Conservation (phyloP, 1,140 invertebrate species). For the Philotrypesis tridentata region DNA sequence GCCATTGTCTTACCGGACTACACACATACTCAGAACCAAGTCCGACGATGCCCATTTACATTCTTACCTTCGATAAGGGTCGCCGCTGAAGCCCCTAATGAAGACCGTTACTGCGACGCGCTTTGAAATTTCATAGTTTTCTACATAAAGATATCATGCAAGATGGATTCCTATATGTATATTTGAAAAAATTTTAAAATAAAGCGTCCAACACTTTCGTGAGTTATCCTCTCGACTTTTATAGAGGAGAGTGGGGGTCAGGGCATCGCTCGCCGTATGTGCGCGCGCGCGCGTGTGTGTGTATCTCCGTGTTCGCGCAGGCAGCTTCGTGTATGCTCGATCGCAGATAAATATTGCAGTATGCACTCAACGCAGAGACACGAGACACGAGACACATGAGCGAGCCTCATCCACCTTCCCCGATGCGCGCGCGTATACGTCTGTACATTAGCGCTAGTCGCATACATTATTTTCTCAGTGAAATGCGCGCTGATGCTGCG, state of each 20-base stretch:
- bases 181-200: too few species aligned
- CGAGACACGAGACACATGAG: constrained; percentile 64
- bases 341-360: constrained; percentile 70
- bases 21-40: constrained; percentile 53
- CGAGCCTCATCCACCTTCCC: constrained; percentile 50
- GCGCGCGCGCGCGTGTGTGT: too few species aligned
- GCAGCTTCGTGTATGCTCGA: neutral
- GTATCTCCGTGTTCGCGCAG: neutral
- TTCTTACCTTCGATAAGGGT: constrained; percentile 33
- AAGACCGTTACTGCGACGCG: constrained; percentile 6
- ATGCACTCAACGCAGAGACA: constrained; percentile 69
- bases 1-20: constrained; percentile 67
- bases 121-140: neutral
- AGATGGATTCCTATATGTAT: too few species aligned
- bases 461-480: constrained; percentile 69
- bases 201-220: too few species aligned
- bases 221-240: too few species aligned
- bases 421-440: constrained; percentile 58
- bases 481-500: constrained; percentile 54
- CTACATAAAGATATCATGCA: too few species aligned
- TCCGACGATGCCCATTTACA: constrained; percentile 53
- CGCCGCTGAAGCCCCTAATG: constrained; percentile 5
- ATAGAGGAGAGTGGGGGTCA: too few species aligned
- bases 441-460: constrained; percentile 66
- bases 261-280: too few species aligned